Conservation (phyloP, 2,888 invertebrate species). For the Agrochola litura region DNA sequence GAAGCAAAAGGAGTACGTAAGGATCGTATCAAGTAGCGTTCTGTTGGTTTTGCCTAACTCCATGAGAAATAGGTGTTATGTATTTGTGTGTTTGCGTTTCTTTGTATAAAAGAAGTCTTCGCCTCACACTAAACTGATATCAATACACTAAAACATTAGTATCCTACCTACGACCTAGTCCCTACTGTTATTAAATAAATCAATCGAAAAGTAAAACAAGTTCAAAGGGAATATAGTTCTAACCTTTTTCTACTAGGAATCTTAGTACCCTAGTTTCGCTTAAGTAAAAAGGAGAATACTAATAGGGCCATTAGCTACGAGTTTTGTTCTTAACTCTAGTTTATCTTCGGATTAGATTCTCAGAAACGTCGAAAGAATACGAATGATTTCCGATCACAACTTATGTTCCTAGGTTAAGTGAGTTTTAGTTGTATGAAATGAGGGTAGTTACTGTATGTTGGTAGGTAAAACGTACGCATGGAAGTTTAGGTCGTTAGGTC, state of each 20-base stretch:
- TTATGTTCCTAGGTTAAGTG: constrained; percentile 22
- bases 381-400: constrained; percentile 33
- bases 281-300: constrained; percentile 32
- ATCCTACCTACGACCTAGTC: neutral
- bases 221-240: constrained; percentile 11
- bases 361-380: constrained; percentile 26
- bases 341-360: constrained; percentile 22
- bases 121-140: neutral
- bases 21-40: neutral
- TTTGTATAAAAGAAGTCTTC: neutral
- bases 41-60: neutral
- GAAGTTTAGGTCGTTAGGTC: constrained; percentile 10
- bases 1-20: neutral
- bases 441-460: constrained; percentile 10
- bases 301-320: constrained; percentile 11
- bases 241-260: neutral
- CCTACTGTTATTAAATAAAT: neutral
- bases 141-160: neutral
- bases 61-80: neutral
- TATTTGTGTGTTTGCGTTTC: neutral
- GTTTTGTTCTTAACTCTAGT: constrained; percentile 6
- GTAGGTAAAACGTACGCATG: neutral
- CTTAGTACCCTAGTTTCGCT: neutral
- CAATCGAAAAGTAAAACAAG: neutral
- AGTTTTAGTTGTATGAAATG: constrained; percentile 28